Percentiles rank a stretch among this genome's conserved stretches.
Evolutionary conservation across 2,113 vertebrate genomes (phyloP).

Genomic region (Sapajus apella): DNA sequence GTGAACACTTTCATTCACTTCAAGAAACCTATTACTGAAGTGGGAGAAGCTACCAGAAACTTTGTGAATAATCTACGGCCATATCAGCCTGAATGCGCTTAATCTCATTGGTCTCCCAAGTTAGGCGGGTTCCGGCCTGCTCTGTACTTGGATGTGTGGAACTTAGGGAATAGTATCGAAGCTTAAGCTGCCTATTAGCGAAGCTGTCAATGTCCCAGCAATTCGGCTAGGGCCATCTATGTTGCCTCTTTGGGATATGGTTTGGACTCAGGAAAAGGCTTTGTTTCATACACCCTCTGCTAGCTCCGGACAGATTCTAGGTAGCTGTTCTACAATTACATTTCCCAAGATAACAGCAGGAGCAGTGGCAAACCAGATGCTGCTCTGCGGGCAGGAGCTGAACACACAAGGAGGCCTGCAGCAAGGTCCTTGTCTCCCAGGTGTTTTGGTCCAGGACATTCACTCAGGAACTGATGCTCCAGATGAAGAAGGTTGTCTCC

Average conservation of each 20-base stretch:
- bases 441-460: constrained; percentile 47
- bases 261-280: constrained; percentile 97
- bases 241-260: constrained; percentile 94
- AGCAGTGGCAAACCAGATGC: constrained; percentile 84
- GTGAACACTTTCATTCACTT: too few species aligned
- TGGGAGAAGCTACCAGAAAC: too few species aligned
- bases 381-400: neutral
- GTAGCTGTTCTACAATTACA: constrained; percentile 93
- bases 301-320: constrained; percentile 94
- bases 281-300: constrained; percentile 97
- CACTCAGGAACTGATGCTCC: too few species aligned
- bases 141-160: fast-evolving
- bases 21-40: too few species aligned
- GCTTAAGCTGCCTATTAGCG: constrained; percentile 86
- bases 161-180: too few species aligned
- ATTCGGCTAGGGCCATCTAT: constrained; percentile 94
- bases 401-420: neutral
- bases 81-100: too few species aligned
- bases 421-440: neutral
- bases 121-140: fast-evolving
- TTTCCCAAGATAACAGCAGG: constrained; percentile 96
- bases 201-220: constrained; percentile 94
- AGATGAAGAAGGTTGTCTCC: too few species aligned
- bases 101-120: too few species aligned
- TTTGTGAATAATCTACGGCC: too few species aligned